These are phyloP conservation scores for Atethmia centrago DNA, from an alignment of 2,888 invertebrate species.

Conservation along the genomic window DNA sequence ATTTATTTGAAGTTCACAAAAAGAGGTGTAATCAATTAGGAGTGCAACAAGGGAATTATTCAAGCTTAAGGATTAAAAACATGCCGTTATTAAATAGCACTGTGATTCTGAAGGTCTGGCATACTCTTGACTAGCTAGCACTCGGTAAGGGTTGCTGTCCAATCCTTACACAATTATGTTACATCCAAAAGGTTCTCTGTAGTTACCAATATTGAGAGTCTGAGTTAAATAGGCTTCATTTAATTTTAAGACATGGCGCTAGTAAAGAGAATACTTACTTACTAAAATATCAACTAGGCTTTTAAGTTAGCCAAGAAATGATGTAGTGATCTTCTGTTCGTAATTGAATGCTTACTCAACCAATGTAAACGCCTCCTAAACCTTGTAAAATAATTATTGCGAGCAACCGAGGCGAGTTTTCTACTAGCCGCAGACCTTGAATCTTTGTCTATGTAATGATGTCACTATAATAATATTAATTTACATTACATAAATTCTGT, in stretches of 20 bases:
- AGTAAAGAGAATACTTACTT: not conserved
- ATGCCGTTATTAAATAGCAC: not conserved
- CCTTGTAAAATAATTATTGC: conserved; percentile 46
- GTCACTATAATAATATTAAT: conserved; percentile 11
- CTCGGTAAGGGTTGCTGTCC: not conserved
- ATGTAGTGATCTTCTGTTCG: not conserved
- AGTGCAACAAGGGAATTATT: not conserved
- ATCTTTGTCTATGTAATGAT: conserved; percentile 5
- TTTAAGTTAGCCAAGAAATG: not conserved
- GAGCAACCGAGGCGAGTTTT: conserved; percentile 26
- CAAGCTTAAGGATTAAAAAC: too few relatives aligned
- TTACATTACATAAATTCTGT: conserved; percentile 7
- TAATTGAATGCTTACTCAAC: conserved; percentile 18
- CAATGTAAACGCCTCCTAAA: conserved; percentile 20
- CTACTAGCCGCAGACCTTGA: conserved; percentile 25
- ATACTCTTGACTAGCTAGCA: not conserved
- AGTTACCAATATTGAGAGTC: not conserved
- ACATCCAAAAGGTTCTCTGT: not conserved
- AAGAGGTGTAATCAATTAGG: not conserved
- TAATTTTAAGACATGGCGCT: not conserved
- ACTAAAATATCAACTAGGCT: not conserved
- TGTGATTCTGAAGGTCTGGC: not conserved
- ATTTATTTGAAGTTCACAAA: not conserved
- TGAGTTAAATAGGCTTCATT: not conserved
- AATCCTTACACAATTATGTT: not conserved